A percentile compares a stretch with the other conserved stretches of the same genome.
phyloP scores from a whole-genome alignment of 2,797 vertebrate species.

The Enteromius unitaeniatus region DNA sequence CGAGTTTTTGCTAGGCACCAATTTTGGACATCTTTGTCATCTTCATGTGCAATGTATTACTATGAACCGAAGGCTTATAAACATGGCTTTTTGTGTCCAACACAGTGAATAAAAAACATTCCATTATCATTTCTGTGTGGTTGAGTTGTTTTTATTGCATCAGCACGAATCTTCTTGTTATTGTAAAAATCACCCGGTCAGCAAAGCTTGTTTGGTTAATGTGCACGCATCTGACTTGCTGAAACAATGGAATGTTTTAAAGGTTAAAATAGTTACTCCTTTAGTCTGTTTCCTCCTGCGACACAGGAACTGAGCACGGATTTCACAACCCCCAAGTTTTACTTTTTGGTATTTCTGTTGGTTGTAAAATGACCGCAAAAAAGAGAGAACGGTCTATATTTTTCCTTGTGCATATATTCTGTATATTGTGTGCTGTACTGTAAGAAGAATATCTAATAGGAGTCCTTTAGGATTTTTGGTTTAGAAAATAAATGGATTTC shows the following conservation, averaged over 20 bases:
- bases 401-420: not conserved
- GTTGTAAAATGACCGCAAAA: not conserved
- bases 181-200: not conserved
- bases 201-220: slow-evolving; percentile 27
- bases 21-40: slow-evolving; percentile 52
- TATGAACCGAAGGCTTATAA: slow-evolving; percentile 54
- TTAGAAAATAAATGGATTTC: not conserved
- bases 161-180: not conserved
- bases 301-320: slow-evolving; percentile 19
- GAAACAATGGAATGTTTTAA: slow-evolving; percentile 26
- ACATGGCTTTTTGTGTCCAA: slow-evolving; percentile 59
- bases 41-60: slow-evolving; percentile 54
- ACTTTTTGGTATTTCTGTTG: not conserved
- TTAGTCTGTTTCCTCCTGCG: slow-evolving; percentile 21
- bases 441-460: not conserved
- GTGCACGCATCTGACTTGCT: slow-evolving; percentile 14
- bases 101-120: slow-evolving; percentile 62
- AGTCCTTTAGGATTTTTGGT: not conserved
- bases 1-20: slow-evolving; percentile 49
- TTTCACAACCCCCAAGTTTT: not conserved
- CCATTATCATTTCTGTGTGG: slow-evolving; percentile 22
- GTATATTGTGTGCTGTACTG: not conserved
- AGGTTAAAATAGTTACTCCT: slow-evolving; percentile 18
- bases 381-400: not conserved
- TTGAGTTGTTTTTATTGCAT: not conserved